Evolutionary conservation across 2,797 vertebrate species (phyloP).

Genomic region (Myotis planiceps): DNA sequence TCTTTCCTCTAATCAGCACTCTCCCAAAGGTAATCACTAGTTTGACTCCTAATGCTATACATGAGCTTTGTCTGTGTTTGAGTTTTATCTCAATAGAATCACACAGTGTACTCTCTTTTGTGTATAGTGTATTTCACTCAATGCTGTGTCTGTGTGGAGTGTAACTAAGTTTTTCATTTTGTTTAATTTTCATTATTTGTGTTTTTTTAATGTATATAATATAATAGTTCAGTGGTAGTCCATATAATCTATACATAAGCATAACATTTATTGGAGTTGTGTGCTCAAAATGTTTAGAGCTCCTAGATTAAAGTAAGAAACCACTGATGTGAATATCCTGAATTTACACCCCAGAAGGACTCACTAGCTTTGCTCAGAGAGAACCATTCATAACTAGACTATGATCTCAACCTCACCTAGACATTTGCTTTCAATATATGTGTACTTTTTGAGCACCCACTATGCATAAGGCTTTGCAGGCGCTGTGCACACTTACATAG

Average conservation of each 20-base stretch:
- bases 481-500: background rate
- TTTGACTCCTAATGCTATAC: background rate
- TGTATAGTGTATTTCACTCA: constrained; percentile 26
- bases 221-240: background rate
- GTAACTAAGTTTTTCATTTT: background rate
- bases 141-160: background rate
- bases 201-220: background rate
- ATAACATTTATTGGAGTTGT: background rate
- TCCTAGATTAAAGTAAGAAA: background rate
- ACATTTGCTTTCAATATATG: constrained; percentile 6
- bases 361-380: background rate
- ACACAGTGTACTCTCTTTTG: background rate
- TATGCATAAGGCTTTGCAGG: background rate
- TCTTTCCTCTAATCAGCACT: background rate
- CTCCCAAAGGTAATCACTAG: background rate
- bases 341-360: background rate
- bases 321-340: background rate
- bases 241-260: constrained; percentile 27
- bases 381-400: background rate
- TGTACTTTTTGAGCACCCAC: background rate
- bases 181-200: background rate
- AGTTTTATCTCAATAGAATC: background rate
- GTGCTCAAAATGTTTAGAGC: background rate
- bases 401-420: background rate
- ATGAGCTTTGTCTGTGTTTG: background rate